Evolutionary conservation across 92 coral and sea anemone genomes (phyloP), one percentile per base, ranked within the genome.

Genomic region (Palythoa grandiflora): DNA sequence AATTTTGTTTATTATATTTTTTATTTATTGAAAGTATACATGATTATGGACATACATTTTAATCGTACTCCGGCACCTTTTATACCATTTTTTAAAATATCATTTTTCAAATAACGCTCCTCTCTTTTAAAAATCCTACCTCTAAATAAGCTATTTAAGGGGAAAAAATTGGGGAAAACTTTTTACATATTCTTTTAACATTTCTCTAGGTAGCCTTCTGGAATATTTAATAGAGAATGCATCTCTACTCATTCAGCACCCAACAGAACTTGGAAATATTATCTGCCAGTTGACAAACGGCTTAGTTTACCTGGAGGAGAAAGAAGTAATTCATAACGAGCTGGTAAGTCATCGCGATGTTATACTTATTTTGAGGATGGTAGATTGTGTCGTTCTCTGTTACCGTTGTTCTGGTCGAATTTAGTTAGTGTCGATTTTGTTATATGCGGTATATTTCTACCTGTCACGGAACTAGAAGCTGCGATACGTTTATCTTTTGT

Each of bases 281-380:
- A 79, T 90, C 68, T 85, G 84, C 9, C 96, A 94, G 72, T 85
- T 94, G 53, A 77, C 93, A 60, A 87, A 84, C 28, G 98, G 94
- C 3, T 91, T 94, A 94, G 92, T 89, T 10, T 94, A 91, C 59
- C 90, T 94, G 63, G 94, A 93, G 68, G 94, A 91, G 19, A 12
- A 83, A 48, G 90, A 87, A 15, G 79, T 93, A 2, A 91, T 87
- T n/a, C 98, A 94, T 54, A 89, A 93, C 35, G 98, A 94, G 80
- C 68, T 94, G 89, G 98, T 94, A 89, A 87, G 0, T 28, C 40
- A 14, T 14, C 2, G 21, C 15, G 2, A 10, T 71, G 16, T n/a
- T 20, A 38, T 17, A 21, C n/a, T 12, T 68, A 28, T 37, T 2
- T 55, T 12, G 28, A 85, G 6, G 20, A 1, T 47, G 20, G 53